Evolutionary conservation across 53 echinoderm and acorn worm genomes (phyloP).

Genomic region (Echinometra lucunter): DNA sequence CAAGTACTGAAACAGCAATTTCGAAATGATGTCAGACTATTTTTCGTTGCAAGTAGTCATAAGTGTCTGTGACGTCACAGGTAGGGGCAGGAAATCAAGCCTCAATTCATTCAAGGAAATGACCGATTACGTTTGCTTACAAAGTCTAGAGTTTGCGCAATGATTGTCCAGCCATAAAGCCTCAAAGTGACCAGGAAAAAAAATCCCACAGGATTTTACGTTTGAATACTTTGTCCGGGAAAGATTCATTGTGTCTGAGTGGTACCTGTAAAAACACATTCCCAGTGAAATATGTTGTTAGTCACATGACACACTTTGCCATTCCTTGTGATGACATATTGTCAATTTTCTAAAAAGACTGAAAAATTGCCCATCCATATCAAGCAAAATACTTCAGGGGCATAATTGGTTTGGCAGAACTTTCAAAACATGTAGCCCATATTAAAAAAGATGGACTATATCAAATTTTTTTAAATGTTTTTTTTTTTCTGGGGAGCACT

Average conservation of each 20-base stretch:
- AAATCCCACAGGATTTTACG: not conserved
- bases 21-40: not conserved
- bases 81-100: not conserved
- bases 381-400: not conserved
- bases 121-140: not conserved
- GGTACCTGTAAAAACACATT: not conserved
- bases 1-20: not conserved
- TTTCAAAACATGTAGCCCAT: not conserved
- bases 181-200: not conserved
- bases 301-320: not conserved
- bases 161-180: not conserved
- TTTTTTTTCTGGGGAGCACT: no score
- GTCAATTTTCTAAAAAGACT: not conserved
- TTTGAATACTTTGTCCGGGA: not conserved
- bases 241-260: not conserved
- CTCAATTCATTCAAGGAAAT: constrained; percentile 18
- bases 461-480: no score
- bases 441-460: no score
- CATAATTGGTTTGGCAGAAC: not conserved
- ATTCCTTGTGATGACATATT: not conserved
- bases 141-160: constrained; percentile 2
- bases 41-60: not conserved
- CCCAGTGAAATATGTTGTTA: constrained; percentile 14
- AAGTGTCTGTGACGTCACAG: constrained; percentile 7
- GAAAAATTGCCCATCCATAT: not conserved